These are phyloP conservation scores for Tuta absoluta DNA, from an alignment of 2,888 invertebrate genomes.

Conservation along the genomic window DNA sequence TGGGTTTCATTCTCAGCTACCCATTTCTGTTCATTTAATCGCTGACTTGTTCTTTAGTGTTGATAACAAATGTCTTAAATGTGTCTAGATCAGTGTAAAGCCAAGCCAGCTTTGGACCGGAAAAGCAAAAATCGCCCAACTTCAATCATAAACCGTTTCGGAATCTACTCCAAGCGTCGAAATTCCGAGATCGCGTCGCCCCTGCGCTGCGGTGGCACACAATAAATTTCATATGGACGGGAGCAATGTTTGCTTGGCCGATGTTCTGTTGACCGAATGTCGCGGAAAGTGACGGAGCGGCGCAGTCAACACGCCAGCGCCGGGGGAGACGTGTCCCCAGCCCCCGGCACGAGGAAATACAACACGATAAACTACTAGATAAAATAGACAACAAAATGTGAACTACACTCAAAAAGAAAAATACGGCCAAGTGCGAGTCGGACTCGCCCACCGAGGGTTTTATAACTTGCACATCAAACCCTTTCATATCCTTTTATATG, in stretches of 20 bases:
- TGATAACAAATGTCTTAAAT: no score
- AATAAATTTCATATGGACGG: conserved; percentile 58
- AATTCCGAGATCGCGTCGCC: neutral
- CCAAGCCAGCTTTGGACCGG: neutral
- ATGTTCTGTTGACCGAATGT: conserved; percentile 59
- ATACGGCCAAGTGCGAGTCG: no score
- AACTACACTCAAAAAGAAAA: no score
- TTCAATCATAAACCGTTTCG: neutral
- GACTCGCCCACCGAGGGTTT: no score
- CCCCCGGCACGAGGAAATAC: conserved; percentile 40
- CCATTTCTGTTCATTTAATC: no score
- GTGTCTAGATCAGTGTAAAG: no score
- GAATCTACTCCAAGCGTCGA: neutral
- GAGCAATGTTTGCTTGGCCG: conserved; percentile 57
- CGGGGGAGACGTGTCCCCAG: conserved; percentile 40
- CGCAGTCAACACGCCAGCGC: conserved; percentile 48
- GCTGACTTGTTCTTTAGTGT: no score
- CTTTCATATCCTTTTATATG: no score
- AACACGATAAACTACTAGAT: conserved; percentile 35
- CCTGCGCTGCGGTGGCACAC: conserved; percentile 49
- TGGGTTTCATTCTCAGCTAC: no score
- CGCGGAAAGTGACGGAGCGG: conserved; percentile 54
- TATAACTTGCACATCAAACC: no score
- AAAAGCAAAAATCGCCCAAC: neutral
- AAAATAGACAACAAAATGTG: conserved; percentile 7